Evolutionary conservation across 1,140 invertebrate species (phyloP).

Genomic region (Latrodectus geometricus): DNA sequence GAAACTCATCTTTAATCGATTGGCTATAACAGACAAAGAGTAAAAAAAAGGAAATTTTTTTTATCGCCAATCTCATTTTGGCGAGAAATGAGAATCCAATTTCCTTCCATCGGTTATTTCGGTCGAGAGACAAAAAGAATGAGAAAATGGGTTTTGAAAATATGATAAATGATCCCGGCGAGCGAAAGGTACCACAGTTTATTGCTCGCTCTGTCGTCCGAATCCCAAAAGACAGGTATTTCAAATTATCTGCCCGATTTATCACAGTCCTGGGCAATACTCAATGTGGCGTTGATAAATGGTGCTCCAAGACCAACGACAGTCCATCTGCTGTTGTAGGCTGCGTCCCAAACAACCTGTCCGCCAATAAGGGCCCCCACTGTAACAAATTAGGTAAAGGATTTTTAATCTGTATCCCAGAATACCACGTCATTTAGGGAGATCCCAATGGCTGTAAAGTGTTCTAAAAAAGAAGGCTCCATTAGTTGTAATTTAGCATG

Average conservation of each 20-base stretch:
- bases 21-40: too few relatives aligned
- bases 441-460: too few relatives aligned
- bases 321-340: background rate
- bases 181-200: slow-evolving; percentile 47
- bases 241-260: slow-evolving; percentile 58
- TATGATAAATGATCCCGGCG: slow-evolving; percentile 35
- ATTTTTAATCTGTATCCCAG: too few relatives aligned
- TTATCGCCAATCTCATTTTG: background rate
- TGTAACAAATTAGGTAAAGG: background rate
- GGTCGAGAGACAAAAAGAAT: background rate
- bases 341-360: background rate
- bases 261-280: slow-evolving; percentile 51
- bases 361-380: background rate
- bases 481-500: too few relatives aligned
- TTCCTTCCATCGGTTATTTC: background rate
- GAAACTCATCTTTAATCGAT: too few relatives aligned
- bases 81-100: background rate
- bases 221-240: slow-evolving; percentile 48
- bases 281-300: slow-evolving; percentile 55
- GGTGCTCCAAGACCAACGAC: background rate
- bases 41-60: too few relatives aligned
- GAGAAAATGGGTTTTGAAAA: background rate
- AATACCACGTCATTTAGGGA: too few relatives aligned
- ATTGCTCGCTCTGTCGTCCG: slow-evolving; percentile 47
- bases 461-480: too few relatives aligned